Percentiles rank a stretch among this genome's conserved stretches.
Evolutionary conservation across 2,113 vertebrate genomes (phyloP).

Genomic region (Prietella phreatophila): DNA sequence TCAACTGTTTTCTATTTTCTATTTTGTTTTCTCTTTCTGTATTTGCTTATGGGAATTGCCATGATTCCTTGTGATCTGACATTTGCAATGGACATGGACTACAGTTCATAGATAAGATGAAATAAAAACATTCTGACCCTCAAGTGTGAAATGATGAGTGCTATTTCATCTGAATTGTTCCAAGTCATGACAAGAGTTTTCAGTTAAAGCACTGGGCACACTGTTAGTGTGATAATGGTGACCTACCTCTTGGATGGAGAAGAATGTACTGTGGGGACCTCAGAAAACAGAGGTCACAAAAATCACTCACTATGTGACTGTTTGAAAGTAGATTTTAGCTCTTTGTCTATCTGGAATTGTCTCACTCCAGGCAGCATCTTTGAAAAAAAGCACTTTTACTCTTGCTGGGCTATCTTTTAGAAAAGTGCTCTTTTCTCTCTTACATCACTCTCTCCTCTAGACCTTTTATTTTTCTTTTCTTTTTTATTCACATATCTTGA

Average conservation of each 20-base stretch:
- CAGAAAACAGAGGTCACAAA: slow-evolving; percentile 6
- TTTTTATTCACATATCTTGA: slow-evolving; percentile 27
- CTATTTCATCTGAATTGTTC: slow-evolving; percentile 2
- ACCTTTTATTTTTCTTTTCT: background rate
- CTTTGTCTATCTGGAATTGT: slow-evolving; percentile 19
- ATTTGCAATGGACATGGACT: background rate
- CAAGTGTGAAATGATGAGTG: background rate
- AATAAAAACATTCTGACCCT: background rate
- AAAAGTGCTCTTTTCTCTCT: background rate
- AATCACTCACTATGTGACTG: slow-evolving; percentile 1
- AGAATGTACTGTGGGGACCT: background rate
- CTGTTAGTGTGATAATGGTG: background rate
- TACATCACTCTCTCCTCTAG: background rate
- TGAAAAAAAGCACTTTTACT: slow-evolving; percentile 16
- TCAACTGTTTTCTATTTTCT: background rate
- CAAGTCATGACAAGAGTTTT: background rate
- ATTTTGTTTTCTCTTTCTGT: background rate
- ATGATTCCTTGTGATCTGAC: background rate
- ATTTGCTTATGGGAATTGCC: background rate
- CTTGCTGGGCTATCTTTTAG: background rate
- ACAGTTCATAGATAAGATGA: background rate
- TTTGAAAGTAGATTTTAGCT: background rate
- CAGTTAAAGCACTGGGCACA: background rate
- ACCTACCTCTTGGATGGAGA: background rate
- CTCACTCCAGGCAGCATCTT: slow-evolving; percentile 16